Evolutionary conservation across 2,888 invertebrate species (phyloP).

Genomic region (Eristalis pertinax): DNA sequence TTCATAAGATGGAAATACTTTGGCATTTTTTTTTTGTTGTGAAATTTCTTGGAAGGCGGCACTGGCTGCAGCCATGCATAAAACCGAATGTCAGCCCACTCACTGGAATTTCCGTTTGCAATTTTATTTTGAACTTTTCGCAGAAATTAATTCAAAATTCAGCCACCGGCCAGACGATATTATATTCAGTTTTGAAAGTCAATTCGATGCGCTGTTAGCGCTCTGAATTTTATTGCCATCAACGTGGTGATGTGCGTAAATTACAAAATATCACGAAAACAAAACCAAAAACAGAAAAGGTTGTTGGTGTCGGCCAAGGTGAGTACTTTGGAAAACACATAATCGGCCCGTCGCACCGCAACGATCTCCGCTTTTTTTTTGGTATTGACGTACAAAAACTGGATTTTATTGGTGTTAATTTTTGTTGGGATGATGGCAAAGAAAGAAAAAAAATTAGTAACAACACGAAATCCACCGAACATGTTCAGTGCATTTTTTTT

Average conservation of each 20-base stretch:
- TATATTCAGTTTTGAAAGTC: not conserved
- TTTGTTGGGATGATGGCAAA: conserved; percentile 31
- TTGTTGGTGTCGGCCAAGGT: conserved; percentile 38
- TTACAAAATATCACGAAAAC: conserved; percentile 37
- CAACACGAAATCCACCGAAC: not conserved
- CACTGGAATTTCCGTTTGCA: conserved; percentile 43
- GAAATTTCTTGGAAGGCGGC: conserved; percentile 23
- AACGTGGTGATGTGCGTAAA: conserved; percentile 40
- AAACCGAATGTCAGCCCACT: not conserved
- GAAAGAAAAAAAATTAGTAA: not conserved
- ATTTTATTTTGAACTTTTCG: conserved; percentile 25
- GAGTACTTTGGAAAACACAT: conserved; percentile 21
- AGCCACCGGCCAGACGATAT: not conserved
- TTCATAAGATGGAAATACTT: conserved; percentile 14
- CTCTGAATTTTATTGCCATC: conserved; percentile 39
- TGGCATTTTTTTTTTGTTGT: conserved; percentile 13
- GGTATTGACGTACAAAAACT: conserved; percentile 52
- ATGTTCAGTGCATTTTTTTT: not conserved
- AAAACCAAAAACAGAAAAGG: conserved; percentile 2
- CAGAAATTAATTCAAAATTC: conserved; percentile 10
- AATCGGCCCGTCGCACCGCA: not conserved
- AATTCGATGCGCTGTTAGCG: conserved; percentile 22
- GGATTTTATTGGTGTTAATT: conserved; percentile 51
- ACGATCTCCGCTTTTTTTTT: not conserved
- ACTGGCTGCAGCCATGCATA: conserved; percentile 5